phyloP scores from a whole-genome alignment of 1,140 invertebrate genomes.

The Leptinotarsa defecta region DNA sequence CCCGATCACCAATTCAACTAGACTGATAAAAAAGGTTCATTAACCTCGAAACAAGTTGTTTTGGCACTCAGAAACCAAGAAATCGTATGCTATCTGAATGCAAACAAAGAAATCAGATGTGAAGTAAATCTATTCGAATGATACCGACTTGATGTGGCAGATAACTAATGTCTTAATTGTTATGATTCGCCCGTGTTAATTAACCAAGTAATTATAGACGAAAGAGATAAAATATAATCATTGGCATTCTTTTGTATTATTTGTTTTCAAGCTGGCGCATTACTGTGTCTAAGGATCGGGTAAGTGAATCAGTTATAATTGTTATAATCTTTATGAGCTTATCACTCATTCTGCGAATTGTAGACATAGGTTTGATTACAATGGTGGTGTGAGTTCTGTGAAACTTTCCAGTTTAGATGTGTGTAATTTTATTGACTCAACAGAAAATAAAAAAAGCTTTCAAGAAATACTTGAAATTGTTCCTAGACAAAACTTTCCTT shows the following conservation, averaged over 20 bases:
- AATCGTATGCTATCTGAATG: background rate
- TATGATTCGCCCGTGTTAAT: constrained; percentile 1
- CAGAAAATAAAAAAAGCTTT: too few species aligned
- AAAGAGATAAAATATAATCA: constrained; percentile 6
- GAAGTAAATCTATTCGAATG: background rate
- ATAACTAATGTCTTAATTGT: constrained; percentile 9
- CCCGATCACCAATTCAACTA: background rate
- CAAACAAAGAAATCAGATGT: background rate
- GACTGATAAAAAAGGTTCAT: background rate
- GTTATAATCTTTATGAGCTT: background rate
- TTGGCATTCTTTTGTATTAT: constrained; percentile 2
- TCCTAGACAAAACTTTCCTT: too few species aligned
- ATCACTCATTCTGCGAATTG: background rate
- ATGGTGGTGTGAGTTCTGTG: too few species aligned
- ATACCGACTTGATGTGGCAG: background rate
- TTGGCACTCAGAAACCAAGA: background rate
- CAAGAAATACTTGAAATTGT: too few species aligned
- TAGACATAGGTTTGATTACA: too few species aligned
- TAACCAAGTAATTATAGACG: background rate
- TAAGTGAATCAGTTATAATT: background rate
- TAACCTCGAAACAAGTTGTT: background rate
- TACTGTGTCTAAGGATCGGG: constrained; percentile 2
- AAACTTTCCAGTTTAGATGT: too few species aligned
- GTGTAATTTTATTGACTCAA: too few species aligned
- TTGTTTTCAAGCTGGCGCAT: constrained; percentile 2